Base-by-base conservation (phyloP, 1,140 invertebrate genomes). In the Zaprionus ghesquierei region DNA sequence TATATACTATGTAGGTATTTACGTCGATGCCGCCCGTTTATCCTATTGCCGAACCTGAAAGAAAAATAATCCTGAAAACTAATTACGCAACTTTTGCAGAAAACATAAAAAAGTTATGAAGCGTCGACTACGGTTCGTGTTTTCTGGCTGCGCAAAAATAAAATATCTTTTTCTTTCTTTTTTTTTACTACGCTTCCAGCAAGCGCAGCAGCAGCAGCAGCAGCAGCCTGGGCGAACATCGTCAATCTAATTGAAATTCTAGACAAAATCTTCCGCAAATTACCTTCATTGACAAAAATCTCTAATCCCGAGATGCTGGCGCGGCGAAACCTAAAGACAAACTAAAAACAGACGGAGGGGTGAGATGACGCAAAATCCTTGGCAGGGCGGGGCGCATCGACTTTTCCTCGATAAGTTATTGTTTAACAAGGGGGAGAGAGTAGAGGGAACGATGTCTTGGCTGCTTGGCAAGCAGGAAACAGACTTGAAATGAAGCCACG, bases 231-330 rank as follows among this genome's bases (percentile, higher is more conserved):
- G 62, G 65, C 77, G 77, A 84, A 75, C 69, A 81, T 86, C 79
- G 85, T 86, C 81, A 89, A 90, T 86, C 87, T 89, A 90, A 90
- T 90, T 90, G 87, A 90, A 90, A 90, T 90, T 90, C 85, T 90
- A 89, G 87, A 90, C 87, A 84, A 89, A 90, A 90, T 90, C 87
- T 89, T 86, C 85, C 72, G 85, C 81, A 89, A 90, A 90, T 90
- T 90, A 90, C 85, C 85, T 80, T 79, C 85, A 90, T 89, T 90
- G 87, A 89, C 87, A 90, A 90, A 90, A 90, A 86, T 89, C 85
- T 81, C 85, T 86, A 90, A 90, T 89, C 79, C 87, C 85, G 61
- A 56, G 55, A 49, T 50, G 74, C 70, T 59, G 50, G 18, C 56
- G 53, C 68, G 35, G 46, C 56, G 77, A 70, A 81, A 81, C 78